A percentile compares a stretch with the other conserved stretches of the same genome.
Evolutionary conservation across 2,888 invertebrate species (phyloP).

Genomic region (Ichneumon xanthorius): DNA sequence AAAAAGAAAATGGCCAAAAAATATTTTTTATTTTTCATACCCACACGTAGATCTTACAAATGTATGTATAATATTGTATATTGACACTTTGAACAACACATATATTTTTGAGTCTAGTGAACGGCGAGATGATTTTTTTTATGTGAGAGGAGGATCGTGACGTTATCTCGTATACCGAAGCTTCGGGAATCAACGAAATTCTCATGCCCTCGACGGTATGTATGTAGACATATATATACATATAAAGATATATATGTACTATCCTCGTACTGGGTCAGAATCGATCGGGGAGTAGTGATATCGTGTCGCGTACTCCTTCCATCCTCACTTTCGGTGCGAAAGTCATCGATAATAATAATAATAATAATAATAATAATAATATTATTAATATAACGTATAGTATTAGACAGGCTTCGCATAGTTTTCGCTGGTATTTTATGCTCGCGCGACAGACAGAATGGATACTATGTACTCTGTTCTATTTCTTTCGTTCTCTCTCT

Average conservation of each 20-base stretch:
- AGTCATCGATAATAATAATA: slow-evolving; percentile 31
- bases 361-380: neutral
- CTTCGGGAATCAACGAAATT: slow-evolving; percentile 47
- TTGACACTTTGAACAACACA: slow-evolving; percentile 36
- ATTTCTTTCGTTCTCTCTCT: slow-evolving; percentile 17
- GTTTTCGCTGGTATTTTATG: slow-evolving; percentile 19
- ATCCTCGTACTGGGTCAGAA: slow-evolving; percentile 39
- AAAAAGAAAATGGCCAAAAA: slow-evolving; percentile 70
- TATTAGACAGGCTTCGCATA: slow-evolving; percentile 14
- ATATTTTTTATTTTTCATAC: slow-evolving; percentile 78
- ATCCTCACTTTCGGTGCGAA: slow-evolving; percentile 65
- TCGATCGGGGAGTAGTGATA: slow-evolving; percentile 44
- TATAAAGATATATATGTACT: slow-evolving; percentile 9
- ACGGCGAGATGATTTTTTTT: slow-evolving; percentile 28
- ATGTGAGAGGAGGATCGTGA: slow-evolving; percentile 33
- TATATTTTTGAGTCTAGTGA: slow-evolving; percentile 72
- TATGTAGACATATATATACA: slow-evolving; percentile 14
- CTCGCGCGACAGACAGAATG: slow-evolving; percentile 14
- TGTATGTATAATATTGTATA: slow-evolving; percentile 62
- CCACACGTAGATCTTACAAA: slow-evolving; percentile 71
- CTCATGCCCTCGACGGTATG: slow-evolving; percentile 21
- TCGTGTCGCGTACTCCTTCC: slow-evolving; percentile 44
- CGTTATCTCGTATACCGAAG: slow-evolving; percentile 29
- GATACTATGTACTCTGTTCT: slow-evolving; percentile 10
- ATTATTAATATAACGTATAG: slow-evolving; percentile 3